Percentiles rank a stretch among this genome's conserved stretches.
Conservation (phyloP, 2,113 vertebrate genomes). For the Chaetodon auriga region DNA sequence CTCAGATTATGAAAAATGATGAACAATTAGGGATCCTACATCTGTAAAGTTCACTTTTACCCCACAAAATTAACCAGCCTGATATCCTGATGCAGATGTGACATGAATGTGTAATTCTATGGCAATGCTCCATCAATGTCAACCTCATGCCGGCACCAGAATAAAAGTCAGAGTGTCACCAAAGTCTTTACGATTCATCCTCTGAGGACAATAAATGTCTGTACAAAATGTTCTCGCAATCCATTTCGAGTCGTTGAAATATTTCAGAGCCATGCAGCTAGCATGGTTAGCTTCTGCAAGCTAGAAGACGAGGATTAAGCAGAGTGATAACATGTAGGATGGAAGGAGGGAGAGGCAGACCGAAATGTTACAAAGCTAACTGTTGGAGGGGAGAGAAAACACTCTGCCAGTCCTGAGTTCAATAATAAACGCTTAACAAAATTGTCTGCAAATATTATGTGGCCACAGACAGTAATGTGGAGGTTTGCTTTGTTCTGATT, state of each 20-base stretch:
- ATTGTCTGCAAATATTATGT: neutral
- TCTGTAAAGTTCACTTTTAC: no score
- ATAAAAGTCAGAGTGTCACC: neutral
- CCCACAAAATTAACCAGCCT: no score
- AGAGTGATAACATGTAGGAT: neutral
- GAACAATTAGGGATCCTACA: no score
- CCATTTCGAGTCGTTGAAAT: neutral
- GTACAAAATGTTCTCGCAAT: neutral
- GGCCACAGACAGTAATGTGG: neutral
- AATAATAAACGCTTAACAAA: neutral
- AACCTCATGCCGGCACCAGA: neutral
- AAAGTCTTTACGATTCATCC: neutral
- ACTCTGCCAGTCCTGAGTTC: neutral
- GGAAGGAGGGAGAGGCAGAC: neutral
- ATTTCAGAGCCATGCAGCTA: neutral
- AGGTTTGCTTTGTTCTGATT: conserved; percentile 5
- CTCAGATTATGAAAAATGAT: no score
- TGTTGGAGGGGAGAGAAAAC: neutral
- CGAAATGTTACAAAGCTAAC: neutral
- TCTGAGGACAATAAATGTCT: neutral
- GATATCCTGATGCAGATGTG: neutral
- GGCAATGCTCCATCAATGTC: neutral
- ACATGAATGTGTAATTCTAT: neutral
- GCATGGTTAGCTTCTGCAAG: neutral
- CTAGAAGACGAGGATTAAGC: neutral